Percentiles rank a stretch among this genome's conserved stretches.
Conservation (phyloP, 2,113 vertebrate species). For the Gallinago undulata region DNA sequence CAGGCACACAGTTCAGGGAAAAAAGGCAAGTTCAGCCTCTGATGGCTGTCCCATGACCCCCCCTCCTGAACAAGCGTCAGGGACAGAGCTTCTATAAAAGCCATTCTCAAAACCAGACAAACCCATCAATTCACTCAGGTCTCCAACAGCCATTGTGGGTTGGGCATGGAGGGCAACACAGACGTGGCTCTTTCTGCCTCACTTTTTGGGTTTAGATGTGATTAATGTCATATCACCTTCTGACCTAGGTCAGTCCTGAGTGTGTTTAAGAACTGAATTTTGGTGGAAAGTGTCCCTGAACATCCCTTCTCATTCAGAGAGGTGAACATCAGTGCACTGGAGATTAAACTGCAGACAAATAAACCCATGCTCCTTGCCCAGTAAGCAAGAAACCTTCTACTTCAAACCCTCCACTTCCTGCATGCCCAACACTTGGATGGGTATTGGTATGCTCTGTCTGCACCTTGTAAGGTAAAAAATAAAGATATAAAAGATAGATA, state of each 20-base stretch:
- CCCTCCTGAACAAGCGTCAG: neutral
- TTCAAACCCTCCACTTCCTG: neutral
- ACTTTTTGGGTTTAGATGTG: neutral
- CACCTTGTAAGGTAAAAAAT: neutral
- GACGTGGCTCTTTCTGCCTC: neutral
- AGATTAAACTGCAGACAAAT: neutral
- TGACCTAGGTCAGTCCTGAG: neutral
- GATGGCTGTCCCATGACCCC: neutral
- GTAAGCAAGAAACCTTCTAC: neutral
- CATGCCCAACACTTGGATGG: neutral
- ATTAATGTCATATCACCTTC: neutral
- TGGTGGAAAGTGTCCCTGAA: neutral
- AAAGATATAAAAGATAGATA: too few relatives aligned
- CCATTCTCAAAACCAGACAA: neutral
- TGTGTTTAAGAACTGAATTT: neutral
- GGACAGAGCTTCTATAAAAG: neutral
- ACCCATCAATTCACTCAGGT: neutral
- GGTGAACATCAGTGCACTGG: neutral
- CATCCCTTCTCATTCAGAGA: neutral
- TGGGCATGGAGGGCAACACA: neutral
- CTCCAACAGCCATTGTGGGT: neutral
- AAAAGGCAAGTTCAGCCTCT: neutral
- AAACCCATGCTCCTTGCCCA: neutral
- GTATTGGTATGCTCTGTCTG: neutral
- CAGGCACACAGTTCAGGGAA: neutral